Conservation (phyloP, 2,888 invertebrate genomes). For the Leistus spinibarbis region DNA sequence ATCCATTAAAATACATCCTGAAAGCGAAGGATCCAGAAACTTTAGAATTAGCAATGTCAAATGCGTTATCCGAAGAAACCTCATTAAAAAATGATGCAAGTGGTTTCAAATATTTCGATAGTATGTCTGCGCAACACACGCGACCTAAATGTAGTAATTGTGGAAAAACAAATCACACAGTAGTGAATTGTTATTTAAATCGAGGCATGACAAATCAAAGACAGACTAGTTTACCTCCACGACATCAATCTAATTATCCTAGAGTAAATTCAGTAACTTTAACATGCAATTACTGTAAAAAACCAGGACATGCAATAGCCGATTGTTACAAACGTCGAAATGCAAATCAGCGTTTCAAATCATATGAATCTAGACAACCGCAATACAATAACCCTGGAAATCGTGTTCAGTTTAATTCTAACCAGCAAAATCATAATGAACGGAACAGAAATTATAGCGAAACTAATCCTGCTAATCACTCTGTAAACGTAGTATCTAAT, state of each 20-base stretch:
- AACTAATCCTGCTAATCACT: neutral
- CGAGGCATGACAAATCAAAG: neutral
- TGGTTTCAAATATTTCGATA: neutral
- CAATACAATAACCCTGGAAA: neutral
- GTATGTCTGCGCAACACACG: neutral
- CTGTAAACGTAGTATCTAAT: neutral
- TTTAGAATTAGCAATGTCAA: constrained; percentile 45
- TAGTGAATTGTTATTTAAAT: neutral
- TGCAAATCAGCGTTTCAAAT: neutral
- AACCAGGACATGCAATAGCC: constrained; percentile 1
- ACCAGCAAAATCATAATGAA: neutral
- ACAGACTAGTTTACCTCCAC: too few species aligned
- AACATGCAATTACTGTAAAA: constrained; percentile 23
- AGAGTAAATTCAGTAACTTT: neutral
- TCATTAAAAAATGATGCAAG: constrained; percentile 43
- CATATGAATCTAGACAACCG: neutral
- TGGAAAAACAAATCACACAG: neutral
- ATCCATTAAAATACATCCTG: constrained; percentile 45
- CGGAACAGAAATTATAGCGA: too few species aligned
- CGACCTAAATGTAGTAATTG: neutral
- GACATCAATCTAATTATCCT: neutral
- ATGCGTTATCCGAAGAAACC: constrained; percentile 45
- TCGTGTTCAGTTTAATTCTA: neutral
- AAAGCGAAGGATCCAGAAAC: constrained; percentile 45
- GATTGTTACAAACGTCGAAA: constrained; percentile 17